Percentiles rank a stretch among this genome's conserved stretches.
These are phyloP conservation scores for Platycnemis pennipes DNA, from an alignment of 2,888 invertebrate species.

Conservation along the genomic window DNA sequence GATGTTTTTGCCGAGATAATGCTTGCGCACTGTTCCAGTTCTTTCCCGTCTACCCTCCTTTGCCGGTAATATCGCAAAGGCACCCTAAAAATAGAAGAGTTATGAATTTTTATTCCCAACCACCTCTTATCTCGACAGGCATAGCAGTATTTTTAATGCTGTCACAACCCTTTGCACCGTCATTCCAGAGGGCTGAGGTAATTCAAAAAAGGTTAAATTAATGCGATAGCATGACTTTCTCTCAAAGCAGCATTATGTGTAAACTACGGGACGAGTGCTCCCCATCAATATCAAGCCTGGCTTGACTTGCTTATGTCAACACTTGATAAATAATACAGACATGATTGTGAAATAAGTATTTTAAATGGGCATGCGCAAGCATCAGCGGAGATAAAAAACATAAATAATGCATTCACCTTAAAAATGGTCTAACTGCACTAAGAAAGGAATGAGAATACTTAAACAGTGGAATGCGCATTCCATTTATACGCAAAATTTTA, in stretches of 20 bases:
- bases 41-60: neutral
- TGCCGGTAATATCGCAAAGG: neutral
- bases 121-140: neutral
- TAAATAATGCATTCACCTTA: no score
- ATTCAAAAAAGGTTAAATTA: neutral
- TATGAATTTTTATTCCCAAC: neutral
- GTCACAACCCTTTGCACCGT: neutral
- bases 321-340: neutral
- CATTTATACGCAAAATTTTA: no score
- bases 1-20: constrained; percentile 18
- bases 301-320: neutral
- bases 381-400: no score
- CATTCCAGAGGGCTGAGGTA: neutral
- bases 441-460: no score
- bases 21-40: neutral
- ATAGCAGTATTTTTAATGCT: neutral
- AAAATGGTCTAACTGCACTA: no score
- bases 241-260: neutral
- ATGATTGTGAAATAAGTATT: neutral
- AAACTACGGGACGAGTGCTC: neutral
- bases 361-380: neutral
- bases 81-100: neutral
- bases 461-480: no score
- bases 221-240: neutral
- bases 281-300: neutral